A percentile compares a stretch with the other conserved stretches of the same genome.
These are phyloP conservation scores for Adelosebastes latens DNA, from an alignment of 2,797 vertebrate genomes.

Conservation along the genomic window DNA sequence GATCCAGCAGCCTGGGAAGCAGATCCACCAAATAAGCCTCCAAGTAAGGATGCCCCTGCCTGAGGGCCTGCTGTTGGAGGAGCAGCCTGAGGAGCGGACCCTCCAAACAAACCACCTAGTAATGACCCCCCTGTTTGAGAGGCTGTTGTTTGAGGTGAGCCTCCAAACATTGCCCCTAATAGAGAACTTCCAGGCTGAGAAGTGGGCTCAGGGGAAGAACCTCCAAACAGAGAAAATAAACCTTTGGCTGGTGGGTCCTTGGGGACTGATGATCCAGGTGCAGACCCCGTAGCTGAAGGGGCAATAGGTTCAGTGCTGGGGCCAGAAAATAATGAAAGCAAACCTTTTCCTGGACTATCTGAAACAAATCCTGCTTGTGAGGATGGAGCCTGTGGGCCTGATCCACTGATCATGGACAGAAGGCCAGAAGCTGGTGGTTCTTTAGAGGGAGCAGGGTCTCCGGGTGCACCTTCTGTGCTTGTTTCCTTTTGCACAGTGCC, in stretches of 20 bases:
- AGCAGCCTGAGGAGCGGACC: constrained; percentile 53
- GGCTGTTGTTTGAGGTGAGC: constrained; percentile 65
- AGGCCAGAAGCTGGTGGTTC: constrained; percentile 36
- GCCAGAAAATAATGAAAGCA: constrained; percentile 78
- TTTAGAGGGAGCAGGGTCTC: constrained; percentile 37
- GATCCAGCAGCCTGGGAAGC: constrained; percentile 53
- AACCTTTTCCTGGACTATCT: constrained; percentile 67
- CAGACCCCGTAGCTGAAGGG: constrained; percentile 22
- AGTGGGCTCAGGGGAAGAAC: constrained; percentile 68
- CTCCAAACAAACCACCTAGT: constrained; percentile 82
- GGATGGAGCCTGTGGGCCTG: constrained; percentile 28
- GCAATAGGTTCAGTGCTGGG: constrained; percentile 43
- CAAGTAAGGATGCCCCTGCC: constrained; percentile 81
- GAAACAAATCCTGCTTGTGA: constrained; percentile 44
- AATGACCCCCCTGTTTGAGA: constrained; percentile 79
- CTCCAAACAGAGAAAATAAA: constrained; percentile 73
- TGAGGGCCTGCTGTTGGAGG: constrained; percentile 66
- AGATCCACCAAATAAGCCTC: constrained; percentile 77
- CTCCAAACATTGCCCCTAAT: constrained; percentile 80
- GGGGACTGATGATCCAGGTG: constrained; percentile 40
- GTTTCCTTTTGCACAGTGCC: constrained; percentile 31
- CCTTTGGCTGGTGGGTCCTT: constrained; percentile 70
- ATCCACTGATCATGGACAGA: constrained; percentile 50
- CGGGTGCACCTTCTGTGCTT: constrained; percentile 13
- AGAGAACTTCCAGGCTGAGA: constrained; percentile 70